A percentile compares a stretch with the other conserved stretches of the same genome.
These are phyloP conservation scores for Phymastichus coffea DNA, from an alignment of 1,140 invertebrate genomes.

Conservation along the genomic window DNA sequence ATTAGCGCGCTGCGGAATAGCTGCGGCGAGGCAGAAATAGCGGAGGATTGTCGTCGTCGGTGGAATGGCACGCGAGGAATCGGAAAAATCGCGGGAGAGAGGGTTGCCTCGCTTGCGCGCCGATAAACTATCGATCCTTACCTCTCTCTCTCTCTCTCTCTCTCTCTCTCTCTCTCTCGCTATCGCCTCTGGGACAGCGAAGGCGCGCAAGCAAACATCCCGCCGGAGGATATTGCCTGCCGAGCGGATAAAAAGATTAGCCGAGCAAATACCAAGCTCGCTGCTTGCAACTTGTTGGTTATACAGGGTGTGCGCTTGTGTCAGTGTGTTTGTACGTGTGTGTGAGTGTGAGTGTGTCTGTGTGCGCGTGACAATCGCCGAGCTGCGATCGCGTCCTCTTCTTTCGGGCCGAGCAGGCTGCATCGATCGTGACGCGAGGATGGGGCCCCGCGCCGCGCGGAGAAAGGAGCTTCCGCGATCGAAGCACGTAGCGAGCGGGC, in stretches of 20 bases:
- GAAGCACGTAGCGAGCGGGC: too few relatives aligned
- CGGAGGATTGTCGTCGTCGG: too few relatives aligned
- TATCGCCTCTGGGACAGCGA: not conserved
- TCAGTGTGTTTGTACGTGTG: too few relatives aligned
- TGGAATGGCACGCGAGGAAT: slow-evolving; percentile 1
- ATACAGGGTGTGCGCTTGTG: too few relatives aligned
- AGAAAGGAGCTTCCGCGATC: too few relatives aligned
- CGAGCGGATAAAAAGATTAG: slow-evolving; percentile 25
- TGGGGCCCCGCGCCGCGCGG: too few relatives aligned
- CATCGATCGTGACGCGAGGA: not conserved
- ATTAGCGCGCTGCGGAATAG: too few relatives aligned
- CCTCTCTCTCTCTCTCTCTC: not conserved
- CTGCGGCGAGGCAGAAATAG: too few relatives aligned
- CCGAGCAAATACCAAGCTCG: slow-evolving; percentile 16
- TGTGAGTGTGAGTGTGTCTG: not conserved
- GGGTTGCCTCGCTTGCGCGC: too few relatives aligned
- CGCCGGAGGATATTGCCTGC: slow-evolving; percentile 13
- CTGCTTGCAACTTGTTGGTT: slow-evolving; percentile 18
- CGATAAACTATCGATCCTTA: too few relatives aligned
- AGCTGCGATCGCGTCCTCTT: not conserved
- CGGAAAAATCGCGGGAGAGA: too few relatives aligned
- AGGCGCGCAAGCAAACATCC: slow-evolving; percentile 8
- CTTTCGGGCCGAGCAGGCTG: not conserved
- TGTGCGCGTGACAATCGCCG: not conserved
- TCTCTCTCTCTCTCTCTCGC: not conserved